Evolutionary conservation across 2,797 vertebrate genomes (phyloP).

Genomic region (Sylvilagus floridanus): DNA sequence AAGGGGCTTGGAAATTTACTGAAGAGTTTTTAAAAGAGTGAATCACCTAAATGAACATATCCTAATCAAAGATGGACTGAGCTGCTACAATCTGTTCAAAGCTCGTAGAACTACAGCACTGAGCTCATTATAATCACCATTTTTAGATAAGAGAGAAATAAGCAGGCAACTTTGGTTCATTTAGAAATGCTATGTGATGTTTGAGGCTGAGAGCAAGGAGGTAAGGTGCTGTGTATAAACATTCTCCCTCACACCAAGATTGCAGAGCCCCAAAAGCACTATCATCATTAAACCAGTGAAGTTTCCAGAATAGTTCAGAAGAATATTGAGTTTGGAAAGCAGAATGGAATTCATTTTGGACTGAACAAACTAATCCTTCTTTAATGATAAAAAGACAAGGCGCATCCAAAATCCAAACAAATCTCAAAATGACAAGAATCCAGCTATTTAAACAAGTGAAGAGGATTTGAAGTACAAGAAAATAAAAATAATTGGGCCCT

Average conservation of each 20-base stretch:
- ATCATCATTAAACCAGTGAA: background rate
- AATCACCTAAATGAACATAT: constrained; percentile 54
- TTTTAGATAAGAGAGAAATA: constrained; percentile 63
- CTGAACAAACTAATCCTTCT: constrained; percentile 52
- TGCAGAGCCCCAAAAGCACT: background rate
- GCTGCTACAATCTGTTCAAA: constrained; percentile 61
- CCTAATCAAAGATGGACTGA: constrained; percentile 65
- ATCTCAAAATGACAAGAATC: constrained; percentile 44
- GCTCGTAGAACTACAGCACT: constrained; percentile 32
- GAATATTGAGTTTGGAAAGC: constrained; percentile 50
- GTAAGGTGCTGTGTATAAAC: background rate
- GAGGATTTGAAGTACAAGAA: constrained; percentile 16
- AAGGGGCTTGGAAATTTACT: constrained; percentile 67
- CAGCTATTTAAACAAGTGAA: background rate
- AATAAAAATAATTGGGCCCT: constrained; percentile 45
- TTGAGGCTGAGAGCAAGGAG: background rate
- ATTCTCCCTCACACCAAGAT: background rate
- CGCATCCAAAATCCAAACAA: constrained; percentile 23
- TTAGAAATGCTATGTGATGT: constrained; percentile 42
- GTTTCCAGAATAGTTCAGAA: constrained; percentile 57
- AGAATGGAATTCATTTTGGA: constrained; percentile 44
- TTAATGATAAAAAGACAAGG: constrained; percentile 60
- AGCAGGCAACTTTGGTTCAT: constrained; percentile 8
- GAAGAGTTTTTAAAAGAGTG: constrained; percentile 63
- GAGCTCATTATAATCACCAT: constrained; percentile 66